Evolutionary conservation across 2,888 invertebrate genomes (phyloP), one percentile per base, ranked within the genome.

Genomic region (Lysandra coridon): DNA sequence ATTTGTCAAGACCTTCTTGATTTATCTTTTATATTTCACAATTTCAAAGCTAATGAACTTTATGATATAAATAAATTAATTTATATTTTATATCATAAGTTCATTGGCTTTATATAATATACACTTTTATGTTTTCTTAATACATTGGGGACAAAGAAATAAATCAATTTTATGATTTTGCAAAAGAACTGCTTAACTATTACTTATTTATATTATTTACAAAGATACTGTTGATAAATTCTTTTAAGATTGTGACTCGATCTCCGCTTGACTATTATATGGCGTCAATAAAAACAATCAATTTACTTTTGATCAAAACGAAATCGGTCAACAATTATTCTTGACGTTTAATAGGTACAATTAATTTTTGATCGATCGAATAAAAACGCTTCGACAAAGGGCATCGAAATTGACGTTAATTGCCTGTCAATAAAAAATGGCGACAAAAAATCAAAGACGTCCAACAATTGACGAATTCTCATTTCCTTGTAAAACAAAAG

Each of bases 361-460:
- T 69, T 69, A 69, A 37, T 69, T 69, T 69, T 69, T 14, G 6
- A 33, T 69, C 33, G 5, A 69, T 33, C 4, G 69, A 69, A 37
- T 69, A 69, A 69, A 69, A 37, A 37, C 37, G 69, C 69, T 69
- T 37, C 33, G 5, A 69, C 33, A 69, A 49, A 69, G 49, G 78
- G 40, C 69, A 23, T 69, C 17, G 33, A 78, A 69, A 78, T 78
- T 74, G 44, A 10, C 74, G 44, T 44, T 74, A 74, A 74, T 74
- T 74, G 44, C 40, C 74, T 74, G 74, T 74, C 74, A 74, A 44
- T 44, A 44, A 40, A 33, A 73, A 37, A 37, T 17, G 44, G 40
- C 74, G 44, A 44, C 40, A 23, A 78, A 78, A 78, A 78, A 78
- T 78, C 78, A 57, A 73, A 78, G 78, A 78, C 57, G 69, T 73